A percentile compares a stretch with the other conserved stretches of the same genome.
These are phyloP conservation scores for Notarius quadriscutis DNA, from an alignment of 2,113 vertebrate species.

Conservation along the genomic window DNA sequence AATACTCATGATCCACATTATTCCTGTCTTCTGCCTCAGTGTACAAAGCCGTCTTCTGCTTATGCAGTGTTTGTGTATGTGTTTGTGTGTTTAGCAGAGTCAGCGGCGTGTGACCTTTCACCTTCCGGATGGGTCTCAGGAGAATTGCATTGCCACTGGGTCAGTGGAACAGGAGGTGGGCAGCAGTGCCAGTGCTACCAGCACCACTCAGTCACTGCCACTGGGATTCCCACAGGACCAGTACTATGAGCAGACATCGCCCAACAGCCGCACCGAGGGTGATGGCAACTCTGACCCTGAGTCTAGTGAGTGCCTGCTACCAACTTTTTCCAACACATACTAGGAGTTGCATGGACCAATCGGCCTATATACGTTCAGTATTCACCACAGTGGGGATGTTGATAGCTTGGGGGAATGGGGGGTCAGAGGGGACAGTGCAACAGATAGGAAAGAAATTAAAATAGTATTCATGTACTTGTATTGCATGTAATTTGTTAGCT, in stretches of 20 bases:
- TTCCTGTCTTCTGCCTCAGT: background rate
- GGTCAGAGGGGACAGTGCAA: too few species aligned
- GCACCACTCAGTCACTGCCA: constrained; percentile 81
- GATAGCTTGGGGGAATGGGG: background rate
- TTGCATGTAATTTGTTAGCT: background rate
- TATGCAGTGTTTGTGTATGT: background rate
- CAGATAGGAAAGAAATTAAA: background rate
- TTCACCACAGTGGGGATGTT: background rate
- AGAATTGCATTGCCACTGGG: constrained; percentile 91
- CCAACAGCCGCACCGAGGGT: constrained; percentile 93
- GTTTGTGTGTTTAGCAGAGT: constrained; percentile 70
- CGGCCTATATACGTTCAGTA: background rate
- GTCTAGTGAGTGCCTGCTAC: constrained; percentile 84
- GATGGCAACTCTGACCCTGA: constrained; percentile 98
- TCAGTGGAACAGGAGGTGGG: constrained; percentile 82
- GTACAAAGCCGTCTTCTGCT: background rate
- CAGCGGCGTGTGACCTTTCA: constrained; percentile 96
- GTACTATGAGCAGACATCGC: constrained; percentile 87
- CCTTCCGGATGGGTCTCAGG: constrained; percentile 93
- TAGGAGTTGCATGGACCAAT: too few species aligned
- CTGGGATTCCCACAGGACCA: constrained; percentile 88
- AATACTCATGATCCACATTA: background rate
- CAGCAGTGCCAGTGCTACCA: constrained; percentile 64
- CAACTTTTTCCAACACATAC: background rate
- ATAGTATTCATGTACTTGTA: background rate